Base-by-base conservation (phyloP, 2,113 vertebrate genomes). In the Calidris pugnax region DNA sequence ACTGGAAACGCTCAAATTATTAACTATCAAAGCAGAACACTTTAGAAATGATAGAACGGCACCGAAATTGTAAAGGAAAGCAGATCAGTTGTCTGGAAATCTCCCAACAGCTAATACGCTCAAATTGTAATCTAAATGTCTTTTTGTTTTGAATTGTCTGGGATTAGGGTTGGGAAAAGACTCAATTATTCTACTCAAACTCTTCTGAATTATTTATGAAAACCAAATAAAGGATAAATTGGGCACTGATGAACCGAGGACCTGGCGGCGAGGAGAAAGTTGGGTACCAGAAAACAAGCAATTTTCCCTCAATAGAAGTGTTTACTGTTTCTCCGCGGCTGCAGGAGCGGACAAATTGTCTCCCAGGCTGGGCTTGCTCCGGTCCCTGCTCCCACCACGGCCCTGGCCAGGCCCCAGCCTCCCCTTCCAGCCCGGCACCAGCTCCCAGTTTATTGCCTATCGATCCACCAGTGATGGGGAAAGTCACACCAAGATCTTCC, bases 151-250 rank as follows among this genome's bases (percentile, higher is more conserved):
- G 89, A 98, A 98, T 86, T 95, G 92, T 96, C 96, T 96, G 91
- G 96, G 96, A 97, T 97, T 95, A 95, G 96, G 91, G 92, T 84
- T 95, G 89, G 95, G 97, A 98, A 98, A 98, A 97, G 93, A 91
- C 95, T 97, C 96, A 97, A 96, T 98, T 97, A 97, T 97, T 98
- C 95, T 96, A 94, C 90, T 97, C 92, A 95, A 98, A 97, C 43
- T 86, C 94, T 90, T 97, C 86, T 97, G 97, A 98, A 98, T 98
- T 97, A 98, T 98, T 98, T 98, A 98, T 94, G 96, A 98, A 98
- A 98, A 97, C 92, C 94, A 97, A 98, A 97, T 97, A 98, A 97
- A 98, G 95, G 97, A 96, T 96, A 97, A 98, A 98, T 98, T 88
- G 94, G 97, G 97, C 96, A 95, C 88, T 88, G 97, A 97, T 93